Conservation (phyloP, 2,113 vertebrate genomes). For the Orientallactaga bullata region DNA sequence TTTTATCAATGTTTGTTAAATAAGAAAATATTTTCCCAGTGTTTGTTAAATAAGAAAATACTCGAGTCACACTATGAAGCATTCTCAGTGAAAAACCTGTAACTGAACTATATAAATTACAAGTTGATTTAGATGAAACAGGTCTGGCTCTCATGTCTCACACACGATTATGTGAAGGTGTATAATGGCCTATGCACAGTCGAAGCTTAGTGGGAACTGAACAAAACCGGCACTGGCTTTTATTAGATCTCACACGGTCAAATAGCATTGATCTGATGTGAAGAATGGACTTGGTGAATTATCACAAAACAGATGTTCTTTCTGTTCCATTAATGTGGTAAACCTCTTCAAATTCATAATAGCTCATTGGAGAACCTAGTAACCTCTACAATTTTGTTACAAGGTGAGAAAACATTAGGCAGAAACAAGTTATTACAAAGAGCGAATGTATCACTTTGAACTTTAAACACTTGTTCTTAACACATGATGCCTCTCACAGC, state of each 20-base stretch:
- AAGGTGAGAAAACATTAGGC: constrained; percentile 68
- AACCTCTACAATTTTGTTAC: constrained; percentile 62
- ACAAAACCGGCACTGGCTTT: constrained; percentile 66
- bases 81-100: constrained; percentile 30
- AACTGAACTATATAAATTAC: constrained; percentile 49
- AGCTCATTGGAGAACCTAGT: constrained; percentile 29
- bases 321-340: constrained; percentile 20
- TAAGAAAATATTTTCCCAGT: not conserved
- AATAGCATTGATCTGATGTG: constrained; percentile 57
- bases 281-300: constrained; percentile 70
- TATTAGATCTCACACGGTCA: constrained; percentile 66
- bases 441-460: constrained; percentile 56
- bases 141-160: constrained; percentile 40
- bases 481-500: constrained; percentile 27
- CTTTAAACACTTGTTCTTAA: constrained; percentile 35
- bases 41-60: constrained; percentile 29
- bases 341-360: constrained; percentile 59
- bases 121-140: constrained; percentile 69
- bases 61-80: not conserved
- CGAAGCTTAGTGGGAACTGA: not conserved
- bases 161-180: constrained; percentile 19
- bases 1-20: constrained; percentile 36
- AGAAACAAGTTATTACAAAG: constrained; percentile 31
- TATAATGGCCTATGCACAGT: constrained; percentile 56
- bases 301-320: constrained; percentile 41